Evolutionary conservation across 1,140 invertebrate genomes (phyloP).

Genomic region (Drosophila subpulchrella): DNA sequence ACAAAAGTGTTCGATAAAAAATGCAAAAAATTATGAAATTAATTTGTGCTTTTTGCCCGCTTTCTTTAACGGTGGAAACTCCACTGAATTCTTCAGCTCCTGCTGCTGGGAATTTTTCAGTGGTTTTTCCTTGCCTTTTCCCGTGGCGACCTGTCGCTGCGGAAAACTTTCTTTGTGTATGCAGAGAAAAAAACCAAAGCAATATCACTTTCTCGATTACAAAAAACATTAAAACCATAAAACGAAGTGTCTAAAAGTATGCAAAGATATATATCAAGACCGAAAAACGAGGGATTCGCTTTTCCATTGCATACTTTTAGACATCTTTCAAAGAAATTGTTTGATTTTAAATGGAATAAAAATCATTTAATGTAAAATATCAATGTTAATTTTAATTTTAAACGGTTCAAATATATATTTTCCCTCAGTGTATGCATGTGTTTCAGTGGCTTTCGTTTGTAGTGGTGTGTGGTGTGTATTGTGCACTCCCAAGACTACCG

Average conservation of each 20-base stretch:
- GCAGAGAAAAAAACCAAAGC: conserved; percentile 3
- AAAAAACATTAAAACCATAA: not conserved
- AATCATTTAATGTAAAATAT: not conserved
- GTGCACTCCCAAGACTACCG: conserved; percentile 68
- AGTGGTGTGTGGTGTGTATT: conserved; percentile 54
- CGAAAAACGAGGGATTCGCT: no score
- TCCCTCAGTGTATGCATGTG: conserved; percentile 29
- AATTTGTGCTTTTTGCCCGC: conserved; percentile 27
- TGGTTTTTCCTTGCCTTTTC: conserved; percentile 19
- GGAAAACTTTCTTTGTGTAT: conserved; percentile 51
- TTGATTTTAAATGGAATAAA: not conserved
- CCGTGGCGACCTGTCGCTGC: conserved; percentile 46
- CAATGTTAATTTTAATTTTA: not conserved
- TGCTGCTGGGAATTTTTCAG: conserved; percentile 29
- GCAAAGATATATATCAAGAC: no score
- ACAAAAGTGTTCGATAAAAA: conserved; percentile 2
- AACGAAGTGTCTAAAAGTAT: not conserved
- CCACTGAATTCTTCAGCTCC: conserved; percentile 22
- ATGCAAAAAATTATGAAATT: conserved; percentile 41
- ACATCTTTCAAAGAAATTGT: no score
- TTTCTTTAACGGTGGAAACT: conserved; percentile 16
- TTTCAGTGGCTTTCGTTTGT: conserved; percentile 11
- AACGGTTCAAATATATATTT: not conserved
- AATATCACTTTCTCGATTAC: not conserved
- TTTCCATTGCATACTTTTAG: no score